Base-by-base conservation (phyloP, 2,113 vertebrate genomes). In the Brienomyrus brachyistius region DNA sequence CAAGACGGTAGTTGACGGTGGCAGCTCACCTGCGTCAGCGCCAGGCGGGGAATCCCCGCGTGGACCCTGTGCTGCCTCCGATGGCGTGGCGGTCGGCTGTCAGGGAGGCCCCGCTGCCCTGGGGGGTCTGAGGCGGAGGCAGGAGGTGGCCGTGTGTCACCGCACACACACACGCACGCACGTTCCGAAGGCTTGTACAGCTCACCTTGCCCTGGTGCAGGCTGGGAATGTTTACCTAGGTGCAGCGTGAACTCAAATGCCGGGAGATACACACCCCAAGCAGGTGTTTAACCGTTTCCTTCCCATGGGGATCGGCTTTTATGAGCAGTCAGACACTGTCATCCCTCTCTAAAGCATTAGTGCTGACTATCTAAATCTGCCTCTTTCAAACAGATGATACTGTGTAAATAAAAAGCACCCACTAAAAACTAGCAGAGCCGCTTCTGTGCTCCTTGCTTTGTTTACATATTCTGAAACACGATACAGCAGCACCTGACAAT, bases 191-290 rank as follows among this genome's bases (percentile, higher is more conserved):
- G 88, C 50, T 83, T 89, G 91, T 88, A 88, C 86, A 66, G 84
- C 77, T 90, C 88, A 92, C 91, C 91, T 92, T 88, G 90, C 31
- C 91, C 85, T 87, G 86, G 62, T 88, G 88, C 88, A 89, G 90
- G 89, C 87, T 93, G 92, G 91, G 92, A 92, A 89, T 90, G 88
- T 89, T 90, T 91, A 66, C 85, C 91, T 86, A 74, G 56, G 40
- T 74, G 87, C 88, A 45, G 82, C 70, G 80, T 86, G 45, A 54
- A 88, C 43, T 50, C 48, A 86, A 89, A 89, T 82, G 86, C 88
- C 19, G 23, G n/a, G 40, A 89, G 77, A n/a, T 50, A 88, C 90
- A 90, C 90, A 62, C 80, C 89, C 40, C 52, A 3, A 43, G 8
- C 74, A 88, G 74, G 86, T 84, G 50, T 45, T 90, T 90, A 90